Percentiles rank a stretch among this genome's conserved stretches.
Conservation (phyloP, 2,113 vertebrate genomes). For the Phalacrocorax carbo region DNA sequence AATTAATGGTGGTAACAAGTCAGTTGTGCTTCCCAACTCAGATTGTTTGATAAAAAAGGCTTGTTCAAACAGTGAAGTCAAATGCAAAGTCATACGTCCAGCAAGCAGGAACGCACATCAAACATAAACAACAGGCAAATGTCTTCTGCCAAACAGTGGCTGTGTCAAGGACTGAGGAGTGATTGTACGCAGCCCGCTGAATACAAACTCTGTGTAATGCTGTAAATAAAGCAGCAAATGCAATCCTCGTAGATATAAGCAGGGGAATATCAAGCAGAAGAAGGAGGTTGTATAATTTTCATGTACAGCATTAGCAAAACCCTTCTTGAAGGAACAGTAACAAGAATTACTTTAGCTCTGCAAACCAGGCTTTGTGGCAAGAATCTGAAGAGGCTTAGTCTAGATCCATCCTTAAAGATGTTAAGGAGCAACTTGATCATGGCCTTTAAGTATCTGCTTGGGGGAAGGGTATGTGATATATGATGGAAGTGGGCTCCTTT, state of each 20-base stretch:
- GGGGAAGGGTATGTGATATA: neutral
- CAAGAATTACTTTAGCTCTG: neutral
- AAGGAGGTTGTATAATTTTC: neutral
- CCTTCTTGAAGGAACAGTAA: neutral
- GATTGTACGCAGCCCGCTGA: neutral
- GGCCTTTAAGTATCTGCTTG: neutral
- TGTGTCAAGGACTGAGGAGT: neutral
- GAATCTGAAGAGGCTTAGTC: neutral
- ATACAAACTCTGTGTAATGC: neutral
- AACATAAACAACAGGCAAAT: conserved; percentile 16
- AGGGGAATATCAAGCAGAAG: neutral
- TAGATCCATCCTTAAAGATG: neutral
- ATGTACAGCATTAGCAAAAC: neutral
- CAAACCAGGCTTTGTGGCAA: neutral
- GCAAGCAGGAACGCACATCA: neutral
- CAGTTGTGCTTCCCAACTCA: neutral
- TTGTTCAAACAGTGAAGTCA: neutral
- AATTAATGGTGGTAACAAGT: neutral
- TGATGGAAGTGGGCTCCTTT: neutral
- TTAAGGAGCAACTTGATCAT: neutral
- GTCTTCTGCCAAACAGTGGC: neutral
- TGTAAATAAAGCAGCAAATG: neutral
- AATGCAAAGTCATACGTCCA: conserved; percentile 35
- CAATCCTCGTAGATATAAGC: neutral
- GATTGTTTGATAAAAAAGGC: neutral